phyloP scores from a whole-genome alignment of 1,140 invertebrate species.

The Eumaeus atala region DNA sequence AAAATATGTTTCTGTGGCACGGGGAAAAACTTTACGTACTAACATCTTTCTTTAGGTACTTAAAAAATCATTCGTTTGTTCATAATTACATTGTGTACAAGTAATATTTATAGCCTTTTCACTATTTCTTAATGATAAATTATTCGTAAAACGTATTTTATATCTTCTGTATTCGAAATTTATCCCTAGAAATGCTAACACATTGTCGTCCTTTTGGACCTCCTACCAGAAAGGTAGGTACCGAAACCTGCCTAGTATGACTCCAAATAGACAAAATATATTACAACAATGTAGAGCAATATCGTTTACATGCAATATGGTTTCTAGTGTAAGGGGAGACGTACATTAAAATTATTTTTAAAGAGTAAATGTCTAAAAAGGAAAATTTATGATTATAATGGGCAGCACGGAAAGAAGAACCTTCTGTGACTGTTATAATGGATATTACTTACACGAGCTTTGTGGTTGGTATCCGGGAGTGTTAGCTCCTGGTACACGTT shows the following conservation, averaged over 20 bases:
- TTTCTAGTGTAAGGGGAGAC: not conserved
- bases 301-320: constrained; percentile 9
- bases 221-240: constrained; percentile 31
- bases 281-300: constrained; percentile 26
- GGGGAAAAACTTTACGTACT: too few species aligned
- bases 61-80: too few species aligned
- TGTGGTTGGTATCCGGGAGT: too few species aligned
- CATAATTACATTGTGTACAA: too few species aligned
- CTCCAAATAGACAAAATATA: constrained; percentile 43
- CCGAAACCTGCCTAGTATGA: constrained; percentile 31
- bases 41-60: too few species aligned
- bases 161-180: not conserved
- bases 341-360: constrained; percentile 2
- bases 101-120: too few species aligned
- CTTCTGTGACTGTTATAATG: too few species aligned
- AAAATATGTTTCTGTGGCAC: too few species aligned
- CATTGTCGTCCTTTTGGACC: constrained; percentile 8
- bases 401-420: too few species aligned
- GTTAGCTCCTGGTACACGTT: too few species aligned
- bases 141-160: not conserved
- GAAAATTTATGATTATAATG: not conserved
- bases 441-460: too few species aligned
- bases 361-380: not conserved
- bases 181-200: not conserved
- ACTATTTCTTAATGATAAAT: too few species aligned